Base-by-base conservation (phyloP, 2,888 invertebrate species). In the Atherix ibis region DNA sequence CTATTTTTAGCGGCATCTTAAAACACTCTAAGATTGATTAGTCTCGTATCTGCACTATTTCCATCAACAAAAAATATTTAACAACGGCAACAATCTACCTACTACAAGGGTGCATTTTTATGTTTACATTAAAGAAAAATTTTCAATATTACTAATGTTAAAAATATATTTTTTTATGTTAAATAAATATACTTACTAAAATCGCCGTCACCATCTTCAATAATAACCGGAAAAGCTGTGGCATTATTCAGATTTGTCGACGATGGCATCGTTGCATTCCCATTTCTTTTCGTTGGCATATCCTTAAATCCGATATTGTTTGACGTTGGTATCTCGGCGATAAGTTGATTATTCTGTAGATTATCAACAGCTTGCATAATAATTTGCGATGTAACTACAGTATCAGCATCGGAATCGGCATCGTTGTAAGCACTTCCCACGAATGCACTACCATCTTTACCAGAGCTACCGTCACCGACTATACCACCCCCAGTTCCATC, bases 271-370 rank as follows among this genome's bases (percentile, higher is more conserved):
- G 35, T 31, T 18, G 28, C 9, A 34, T 34, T 39, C 19, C 17
- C 22, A 30, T 27, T 32, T 14, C 35, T 28, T 31, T 36, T 40
- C n/a, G 31, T 19, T 18, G 42, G 31, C 4, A 36, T 25, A 19
- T 40, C 40, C 34, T 40, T 40, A n/a, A 31, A 34, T 10, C 29
- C 36, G 16, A 28, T 27, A 14, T 28, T 24, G 18, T 18, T 12
- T 13, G 3, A 3, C 16, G 8, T 14, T 2, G 15, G 26, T n/a
- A 9, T 50, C 32, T 54, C 52, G 1, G 52, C 62, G 8, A 46
- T 51, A 18, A 54, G 46, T 29, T 56, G 53, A 22, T 59, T 56
- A 33, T 54, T 54, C 36, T 54, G 54, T 43, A 61, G 37, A 39
- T 56, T 58, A 40, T 43, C 38, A 28, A 47, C 49, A 12, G 49